phyloP scores from a whole-genome alignment of 2,888 invertebrate species.

The Bugulina stolonifera region DNA sequence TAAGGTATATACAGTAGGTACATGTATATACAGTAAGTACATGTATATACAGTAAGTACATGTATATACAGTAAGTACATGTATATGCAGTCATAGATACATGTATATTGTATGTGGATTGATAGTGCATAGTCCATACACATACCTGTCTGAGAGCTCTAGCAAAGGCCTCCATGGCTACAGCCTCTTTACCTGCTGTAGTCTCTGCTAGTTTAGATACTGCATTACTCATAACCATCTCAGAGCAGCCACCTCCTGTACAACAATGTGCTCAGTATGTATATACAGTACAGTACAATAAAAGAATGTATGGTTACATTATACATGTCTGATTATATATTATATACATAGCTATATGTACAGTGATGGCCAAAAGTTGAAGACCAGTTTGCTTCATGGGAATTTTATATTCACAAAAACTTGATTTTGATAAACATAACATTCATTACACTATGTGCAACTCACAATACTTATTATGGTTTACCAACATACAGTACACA shows the following conservation, averaged over 20 bases:
- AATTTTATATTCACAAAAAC: too few species aligned
- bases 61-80: too few species aligned
- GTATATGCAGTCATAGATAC: background rate
- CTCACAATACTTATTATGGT: slow-evolving; percentile 27
- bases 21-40: too few species aligned
- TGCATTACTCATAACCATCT: slow-evolving; percentile 94
- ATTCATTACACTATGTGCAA: too few species aligned
- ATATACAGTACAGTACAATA: background rate
- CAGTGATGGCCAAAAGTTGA: too few species aligned
- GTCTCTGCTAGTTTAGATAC: slow-evolving; percentile 74
- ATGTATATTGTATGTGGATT: too few species aligned
- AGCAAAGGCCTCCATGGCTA: slow-evolving; percentile 93
- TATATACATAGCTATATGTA: too few species aligned
- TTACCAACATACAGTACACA: too few species aligned
- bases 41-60: too few species aligned
- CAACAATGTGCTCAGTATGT: background rate
- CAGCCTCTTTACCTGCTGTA: slow-evolving; percentile 92
- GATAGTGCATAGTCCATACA: too few species aligned
- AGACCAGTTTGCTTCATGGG: too few species aligned
- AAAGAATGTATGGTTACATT: slow-evolving; percentile 27
- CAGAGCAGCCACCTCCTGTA: slow-evolving; percentile 66
- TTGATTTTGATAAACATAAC: too few species aligned
- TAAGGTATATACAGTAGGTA: background rate
- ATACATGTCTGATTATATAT: slow-evolving; percentile 29
- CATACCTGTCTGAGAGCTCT: slow-evolving; percentile 63